Evolutionary conservation across 1,140 invertebrate species (phyloP).

Genomic region (Aphidius gifuensis): DNA sequence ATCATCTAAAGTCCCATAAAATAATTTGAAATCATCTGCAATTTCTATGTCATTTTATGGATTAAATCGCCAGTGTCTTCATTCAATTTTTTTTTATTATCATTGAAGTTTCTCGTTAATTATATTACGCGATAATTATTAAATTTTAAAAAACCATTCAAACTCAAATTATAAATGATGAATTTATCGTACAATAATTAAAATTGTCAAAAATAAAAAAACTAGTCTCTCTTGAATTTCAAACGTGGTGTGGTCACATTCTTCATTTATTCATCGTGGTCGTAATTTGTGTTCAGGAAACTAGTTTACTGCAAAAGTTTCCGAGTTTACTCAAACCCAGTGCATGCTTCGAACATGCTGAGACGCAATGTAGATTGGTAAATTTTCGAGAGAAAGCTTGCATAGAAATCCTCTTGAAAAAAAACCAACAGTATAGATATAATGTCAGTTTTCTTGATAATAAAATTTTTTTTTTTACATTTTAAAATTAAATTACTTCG

Average conservation of each 20-base stretch:
- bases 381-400: background rate
- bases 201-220: background rate
- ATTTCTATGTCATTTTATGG: too few species aligned
- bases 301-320: constrained; percentile 36
- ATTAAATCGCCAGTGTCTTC: too few species aligned
- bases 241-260: constrained; percentile 13
- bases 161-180: too few species aligned
- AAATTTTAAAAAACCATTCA: too few species aligned
- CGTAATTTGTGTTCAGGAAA: constrained; percentile 40
- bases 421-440: constrained; percentile 11
- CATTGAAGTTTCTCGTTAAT: too few species aligned
- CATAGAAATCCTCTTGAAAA: background rate
- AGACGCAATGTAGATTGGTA: too few species aligned
- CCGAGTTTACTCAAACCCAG: constrained; percentile 37
- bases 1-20: too few species aligned
- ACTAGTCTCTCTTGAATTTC: constrained; percentile 2
- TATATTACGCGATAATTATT: too few species aligned
- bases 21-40: too few species aligned
- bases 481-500: constrained; percentile 34
- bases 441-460: constrained; percentile 1
- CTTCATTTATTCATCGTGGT: constrained; percentile 23
- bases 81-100: too few species aligned
- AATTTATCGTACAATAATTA: background rate
- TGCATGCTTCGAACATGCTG: constrained; percentile 24
- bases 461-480: constrained; percentile 30